Percentiles rank a stretch among this genome's conserved stretches.
Conservation (phyloP, 1,140 invertebrate species). For the Drosophila kanapiae region DNA sequence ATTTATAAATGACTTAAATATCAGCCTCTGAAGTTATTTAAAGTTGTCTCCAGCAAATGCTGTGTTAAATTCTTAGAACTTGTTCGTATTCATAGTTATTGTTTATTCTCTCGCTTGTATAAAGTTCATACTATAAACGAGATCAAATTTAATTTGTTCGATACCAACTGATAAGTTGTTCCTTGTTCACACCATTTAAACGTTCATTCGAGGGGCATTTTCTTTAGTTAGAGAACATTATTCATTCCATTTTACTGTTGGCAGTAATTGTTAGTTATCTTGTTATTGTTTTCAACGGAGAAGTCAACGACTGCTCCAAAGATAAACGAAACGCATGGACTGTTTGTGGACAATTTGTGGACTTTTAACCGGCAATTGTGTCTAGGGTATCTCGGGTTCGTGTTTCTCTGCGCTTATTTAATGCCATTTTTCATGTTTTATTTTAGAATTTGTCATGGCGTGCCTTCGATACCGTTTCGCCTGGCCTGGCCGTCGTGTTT, state of each 20-base stretch:
- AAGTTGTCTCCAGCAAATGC: no score
- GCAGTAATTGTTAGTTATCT: slow-evolving; percentile 11
- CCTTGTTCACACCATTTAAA: neutral
- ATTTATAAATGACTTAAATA: no score
- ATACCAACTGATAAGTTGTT: slow-evolving; percentile 6
- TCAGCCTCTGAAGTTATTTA: no score
- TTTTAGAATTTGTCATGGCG: slow-evolving; percentile 44
- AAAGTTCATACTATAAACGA: no score
- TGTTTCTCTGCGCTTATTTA: neutral
- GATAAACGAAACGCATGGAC: slow-evolving; percentile 9
- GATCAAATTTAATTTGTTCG: no score
- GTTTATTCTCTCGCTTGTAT: neutral
- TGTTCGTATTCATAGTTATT: neutral
- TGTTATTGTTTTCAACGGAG: slow-evolving; percentile 24
- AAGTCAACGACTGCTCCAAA: slow-evolving; percentile 3
- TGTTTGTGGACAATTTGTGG: neutral
- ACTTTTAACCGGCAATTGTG: neutral
- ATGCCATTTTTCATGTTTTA: slow-evolving; percentile 18
- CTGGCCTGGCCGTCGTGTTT: slow-evolving; percentile 30
- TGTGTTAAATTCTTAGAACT: neutral
- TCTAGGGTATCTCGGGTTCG: slow-evolving; percentile 26
- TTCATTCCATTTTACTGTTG: neutral
- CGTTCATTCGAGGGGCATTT: neutral
- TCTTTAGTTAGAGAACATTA: neutral
- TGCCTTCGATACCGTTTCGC: slow-evolving; percentile 33